phyloP scores from a whole-genome alignment of 2,113 vertebrate genomes.

The Lethenteron camtschaticum region DNA sequence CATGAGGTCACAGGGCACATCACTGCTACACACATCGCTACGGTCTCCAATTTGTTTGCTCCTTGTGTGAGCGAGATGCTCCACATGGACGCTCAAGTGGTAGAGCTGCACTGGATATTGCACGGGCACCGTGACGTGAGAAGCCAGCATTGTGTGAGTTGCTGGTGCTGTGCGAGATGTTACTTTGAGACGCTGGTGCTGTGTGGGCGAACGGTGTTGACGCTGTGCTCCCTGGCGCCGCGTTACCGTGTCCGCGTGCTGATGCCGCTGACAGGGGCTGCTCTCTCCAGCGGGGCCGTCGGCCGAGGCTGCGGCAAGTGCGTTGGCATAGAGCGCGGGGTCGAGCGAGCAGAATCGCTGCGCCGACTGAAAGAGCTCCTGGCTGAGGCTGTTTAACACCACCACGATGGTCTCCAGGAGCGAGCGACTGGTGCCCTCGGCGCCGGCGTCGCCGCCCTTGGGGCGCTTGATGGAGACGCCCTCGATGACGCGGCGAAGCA shows the following conservation, averaged over 20 bases:
- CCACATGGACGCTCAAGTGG: no score
- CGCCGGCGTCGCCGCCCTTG: not conserved
- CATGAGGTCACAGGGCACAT: no score
- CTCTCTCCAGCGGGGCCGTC: not conserved
- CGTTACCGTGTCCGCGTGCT: not conserved
- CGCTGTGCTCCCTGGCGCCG: not conserved
- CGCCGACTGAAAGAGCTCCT: constrained; percentile 4
- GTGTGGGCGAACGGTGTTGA: no score
- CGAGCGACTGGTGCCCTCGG: not conserved
- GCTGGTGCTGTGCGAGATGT: no score
- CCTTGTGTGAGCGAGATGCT: no score
- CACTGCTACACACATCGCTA: no score
- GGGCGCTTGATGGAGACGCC: not conserved
- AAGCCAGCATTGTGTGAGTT: no score
- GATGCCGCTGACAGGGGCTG: not conserved
- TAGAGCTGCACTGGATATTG: no score
- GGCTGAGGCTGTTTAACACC: not conserved
- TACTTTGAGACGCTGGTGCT: no score
- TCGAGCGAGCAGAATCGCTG: constrained; percentile 4
- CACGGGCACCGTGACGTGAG: no score
- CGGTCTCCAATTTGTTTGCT: no score
- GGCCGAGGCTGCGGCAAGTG: not conserved
- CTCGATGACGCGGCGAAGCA: constrained; percentile 4
- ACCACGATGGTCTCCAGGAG: constrained; percentile 2
- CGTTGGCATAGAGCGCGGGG: not conserved